Base-by-base conservation (phyloP, 2,888 invertebrate species). In the Carterocephalus palaemon region DNA sequence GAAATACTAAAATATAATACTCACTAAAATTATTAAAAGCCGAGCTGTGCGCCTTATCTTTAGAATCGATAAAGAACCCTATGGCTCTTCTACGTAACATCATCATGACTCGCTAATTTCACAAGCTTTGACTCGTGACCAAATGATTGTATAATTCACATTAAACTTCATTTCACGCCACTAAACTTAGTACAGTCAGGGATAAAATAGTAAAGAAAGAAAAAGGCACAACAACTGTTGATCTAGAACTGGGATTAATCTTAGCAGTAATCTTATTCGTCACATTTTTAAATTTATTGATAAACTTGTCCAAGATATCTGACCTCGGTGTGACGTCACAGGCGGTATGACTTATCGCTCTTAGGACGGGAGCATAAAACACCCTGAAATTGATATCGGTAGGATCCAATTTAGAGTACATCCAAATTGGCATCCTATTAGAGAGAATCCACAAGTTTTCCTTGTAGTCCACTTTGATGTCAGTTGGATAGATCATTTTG, bases 401-500 rank as follows among this genome's bases (percentile, higher is more conserved):
- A 0, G 81, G 69, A 62, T 92, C 86, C 48, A 93, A 67, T 46
- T 87, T 84, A 0, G 86, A 86, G 56, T 93, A 92, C 88, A 92
- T 91, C 75, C 91, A 94, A 37, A 89, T 80, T 0, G 93, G 93
- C 59, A 94, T 73, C 47, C 90, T 89, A 66, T 94, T 92, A 0
- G 93, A 92, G 0, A 94, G 67, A 1, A 93, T 91, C 93, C 93
- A 94, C 1, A 94, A 67, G 24, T 89, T 92, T 7, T 91, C 89
- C 4, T 92, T 88, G 15, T 88, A 88, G 53, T 94, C 93, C 0
- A 94, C 92, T 73, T 93, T 94, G 1, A 94, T 88, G 54, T 94
- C 94, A 36, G 92, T 93, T 1, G 94, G 93, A 59, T 93, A 94
- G 1, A 93, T 85, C 91, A 94, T 91, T 1, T 91, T 91, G 1